phyloP scores from a whole-genome alignment of 2,888 invertebrate species.

The Drosophila multiciliata region DNA sequence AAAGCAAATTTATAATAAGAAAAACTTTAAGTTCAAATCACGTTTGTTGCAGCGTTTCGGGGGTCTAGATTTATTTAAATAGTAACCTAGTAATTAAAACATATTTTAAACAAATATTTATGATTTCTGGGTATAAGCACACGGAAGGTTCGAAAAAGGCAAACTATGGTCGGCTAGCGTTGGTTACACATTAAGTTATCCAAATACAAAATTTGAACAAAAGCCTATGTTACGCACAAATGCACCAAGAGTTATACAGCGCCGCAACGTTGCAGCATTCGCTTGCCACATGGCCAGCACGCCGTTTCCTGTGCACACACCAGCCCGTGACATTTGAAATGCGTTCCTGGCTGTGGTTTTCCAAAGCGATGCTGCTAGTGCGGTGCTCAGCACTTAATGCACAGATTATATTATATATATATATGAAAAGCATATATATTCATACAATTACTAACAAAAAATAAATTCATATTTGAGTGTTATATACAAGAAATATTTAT shows the following conservation, averaged over 20 bases:
- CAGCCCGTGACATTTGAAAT: slow-evolving; percentile 71
- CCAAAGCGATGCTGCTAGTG: slow-evolving; percentile 32
- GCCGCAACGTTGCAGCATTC: slow-evolving; percentile 30
- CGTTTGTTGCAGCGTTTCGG: slow-evolving; percentile 74
- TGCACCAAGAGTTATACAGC: slow-evolving; percentile 32
- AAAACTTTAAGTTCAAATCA: slow-evolving; percentile 30
- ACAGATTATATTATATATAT: slow-evolving; percentile 27
- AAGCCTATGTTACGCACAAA: slow-evolving; percentile 43
- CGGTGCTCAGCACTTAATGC: slow-evolving; percentile 35
- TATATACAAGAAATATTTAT: slow-evolving; percentile 42
- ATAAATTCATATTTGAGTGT: slow-evolving; percentile 27
- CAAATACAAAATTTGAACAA: slow-evolving; percentile 4
- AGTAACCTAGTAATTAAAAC: slow-evolving; percentile 38
- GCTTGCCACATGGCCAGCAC: slow-evolving; percentile 28
- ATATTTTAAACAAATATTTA: slow-evolving; percentile 14
- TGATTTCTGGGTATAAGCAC: slow-evolving; percentile 55
- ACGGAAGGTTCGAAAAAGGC: slow-evolving; percentile 82
- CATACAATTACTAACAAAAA: slow-evolving; percentile 5
- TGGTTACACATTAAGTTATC: slow-evolving; percentile 35
- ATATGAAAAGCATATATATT: slow-evolving; percentile 28
- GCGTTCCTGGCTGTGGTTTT: slow-evolving; percentile 44
- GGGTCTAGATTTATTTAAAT: slow-evolving; percentile 61
- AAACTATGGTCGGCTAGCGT: slow-evolving; percentile 71
- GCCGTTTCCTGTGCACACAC: slow-evolving; percentile 59
- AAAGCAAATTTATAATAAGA: not conserved